Evolutionary conservation across 30 jellyfish, hydroid and myxozoan species (phyloP), one percentile per base, ranked within the genome.

Genomic region (Cassiopea andromeda): DNA sequence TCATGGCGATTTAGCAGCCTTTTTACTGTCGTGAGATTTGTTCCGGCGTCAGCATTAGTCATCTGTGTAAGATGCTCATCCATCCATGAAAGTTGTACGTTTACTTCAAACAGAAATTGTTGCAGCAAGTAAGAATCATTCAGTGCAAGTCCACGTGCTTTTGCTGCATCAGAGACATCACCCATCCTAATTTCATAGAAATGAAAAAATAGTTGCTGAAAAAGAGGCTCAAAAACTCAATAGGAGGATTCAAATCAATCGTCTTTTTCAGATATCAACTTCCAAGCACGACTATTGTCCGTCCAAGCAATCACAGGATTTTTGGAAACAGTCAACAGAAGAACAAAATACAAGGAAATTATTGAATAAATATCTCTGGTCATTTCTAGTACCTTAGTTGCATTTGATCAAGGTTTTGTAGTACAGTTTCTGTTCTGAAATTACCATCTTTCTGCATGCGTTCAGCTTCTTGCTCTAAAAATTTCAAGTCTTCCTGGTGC

Each of bases 1-100:
- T 87, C 94, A n/a, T 87, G 94, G 27, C 94, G 90, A 70, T 78
- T 87, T 18, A 87, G 46, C 57, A 77, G 82, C 66, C 87, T 60
- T 60, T 78, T 87, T 1, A 90, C 89, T 27, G 86, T 80, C 12
- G 94, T 87, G 60, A 87, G 81, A 69, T 78, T 78, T 6, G 87
- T 47, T 5, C 87, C 94, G 44, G 17, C 64, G 48, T 87, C 94
- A 0, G 94, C 90, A 27, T 77, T 87, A 4, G 45, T n/a, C 66
- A 87, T 68, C 59, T 87, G 94, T 15, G 90, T 81, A 38, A 44
- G 38, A 59, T 81, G 94, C 38, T 87, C 94, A 27, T 77, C 60
- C n/a, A 78, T 73, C 94, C 94, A 87, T 8, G 90, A 77, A 69
- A 78, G 57, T 10, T 87, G 90, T 16, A 87, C 57, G 48, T 78